Evolutionary conservation across 2,113 vertebrate species (phyloP).

Genomic region (Aptenodytes patagonicus): DNA sequence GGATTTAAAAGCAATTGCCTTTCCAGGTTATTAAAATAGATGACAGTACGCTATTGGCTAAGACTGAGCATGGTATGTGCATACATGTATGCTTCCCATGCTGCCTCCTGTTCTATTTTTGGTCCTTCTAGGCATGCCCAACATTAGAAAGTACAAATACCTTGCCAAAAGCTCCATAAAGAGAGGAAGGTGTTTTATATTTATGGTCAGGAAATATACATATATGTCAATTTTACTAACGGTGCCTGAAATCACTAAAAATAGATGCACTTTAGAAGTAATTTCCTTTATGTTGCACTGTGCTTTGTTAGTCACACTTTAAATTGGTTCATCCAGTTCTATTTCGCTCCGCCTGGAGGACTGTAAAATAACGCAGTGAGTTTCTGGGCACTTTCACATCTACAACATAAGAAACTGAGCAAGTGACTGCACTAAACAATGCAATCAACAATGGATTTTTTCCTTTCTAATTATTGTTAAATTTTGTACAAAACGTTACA

Average conservation of each 20-base stretch:
- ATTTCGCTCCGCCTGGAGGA: background rate
- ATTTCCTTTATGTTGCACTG: background rate
- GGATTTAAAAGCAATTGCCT: slow-evolving; percentile 28
- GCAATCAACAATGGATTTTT: background rate
- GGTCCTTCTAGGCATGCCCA: background rate
- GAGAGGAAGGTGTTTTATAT: background rate
- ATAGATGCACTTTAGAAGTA: background rate
- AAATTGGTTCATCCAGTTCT: background rate
- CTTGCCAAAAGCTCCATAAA: slow-evolving; percentile 9
- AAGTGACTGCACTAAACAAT: background rate
- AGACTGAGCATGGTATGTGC: background rate
- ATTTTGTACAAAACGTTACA: background rate
- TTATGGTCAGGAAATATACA: background rate
- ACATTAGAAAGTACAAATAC: background rate
- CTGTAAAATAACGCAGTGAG: background rate
- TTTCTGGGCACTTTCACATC: background rate
- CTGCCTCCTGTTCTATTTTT: slow-evolving; percentile 9
- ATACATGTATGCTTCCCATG: background rate
- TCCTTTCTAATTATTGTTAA: background rate
- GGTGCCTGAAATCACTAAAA: background rate
- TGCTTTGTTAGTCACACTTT: background rate
- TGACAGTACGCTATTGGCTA: background rate
- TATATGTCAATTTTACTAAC: background rate
- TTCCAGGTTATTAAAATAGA: slow-evolving; percentile 17
- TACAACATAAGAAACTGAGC: background rate